Evolutionary conservation across 23 tunicate species (phyloP).

Genomic region (Botrylloides violaceus): DNA sequence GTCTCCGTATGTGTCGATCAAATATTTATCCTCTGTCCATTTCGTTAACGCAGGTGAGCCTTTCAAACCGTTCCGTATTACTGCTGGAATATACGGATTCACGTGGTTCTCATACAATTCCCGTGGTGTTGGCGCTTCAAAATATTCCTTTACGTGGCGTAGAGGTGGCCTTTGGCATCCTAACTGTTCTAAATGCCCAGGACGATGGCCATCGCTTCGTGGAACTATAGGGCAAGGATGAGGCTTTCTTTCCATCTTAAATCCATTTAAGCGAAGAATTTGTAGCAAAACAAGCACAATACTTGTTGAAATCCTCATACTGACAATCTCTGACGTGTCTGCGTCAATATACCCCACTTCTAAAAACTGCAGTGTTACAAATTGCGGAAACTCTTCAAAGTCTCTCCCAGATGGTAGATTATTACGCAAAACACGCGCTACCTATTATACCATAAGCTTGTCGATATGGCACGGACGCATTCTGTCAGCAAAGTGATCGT

Average conservation of each 20-base stretch:
- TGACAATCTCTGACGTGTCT: too few species aligned
- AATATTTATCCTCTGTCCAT: conserved; percentile 57
- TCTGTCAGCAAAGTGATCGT: too few species aligned
- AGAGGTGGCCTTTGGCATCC: conserved; percentile 56
- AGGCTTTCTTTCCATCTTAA: background rate
- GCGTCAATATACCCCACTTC: too few species aligned
- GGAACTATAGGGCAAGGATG: conserved; percentile 6
- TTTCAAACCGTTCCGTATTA: conserved; percentile 47
- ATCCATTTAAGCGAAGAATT: background rate
- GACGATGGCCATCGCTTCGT: conserved; percentile 14
- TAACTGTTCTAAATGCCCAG: conserved; percentile 42
- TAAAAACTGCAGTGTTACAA: too few species aligned
- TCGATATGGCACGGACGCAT: too few species aligned
- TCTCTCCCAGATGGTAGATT: too few species aligned
- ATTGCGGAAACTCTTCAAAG: too few species aligned
- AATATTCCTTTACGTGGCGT: conserved; percentile 53
- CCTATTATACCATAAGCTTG: too few species aligned
- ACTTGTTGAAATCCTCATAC: too few species aligned
- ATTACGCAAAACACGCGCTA: too few species aligned
- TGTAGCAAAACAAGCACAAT: too few species aligned
- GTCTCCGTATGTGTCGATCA: conserved; percentile 49
- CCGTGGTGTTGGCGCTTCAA: conserved; percentile 40
- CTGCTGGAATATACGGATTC: conserved; percentile 47
- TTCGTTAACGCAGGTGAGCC: conserved; percentile 54
- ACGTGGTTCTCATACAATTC: conserved; percentile 60